These are phyloP conservation scores for Serilophus lunatus DNA, from an alignment of 2,113 vertebrate species.

Conservation along the genomic window DNA sequence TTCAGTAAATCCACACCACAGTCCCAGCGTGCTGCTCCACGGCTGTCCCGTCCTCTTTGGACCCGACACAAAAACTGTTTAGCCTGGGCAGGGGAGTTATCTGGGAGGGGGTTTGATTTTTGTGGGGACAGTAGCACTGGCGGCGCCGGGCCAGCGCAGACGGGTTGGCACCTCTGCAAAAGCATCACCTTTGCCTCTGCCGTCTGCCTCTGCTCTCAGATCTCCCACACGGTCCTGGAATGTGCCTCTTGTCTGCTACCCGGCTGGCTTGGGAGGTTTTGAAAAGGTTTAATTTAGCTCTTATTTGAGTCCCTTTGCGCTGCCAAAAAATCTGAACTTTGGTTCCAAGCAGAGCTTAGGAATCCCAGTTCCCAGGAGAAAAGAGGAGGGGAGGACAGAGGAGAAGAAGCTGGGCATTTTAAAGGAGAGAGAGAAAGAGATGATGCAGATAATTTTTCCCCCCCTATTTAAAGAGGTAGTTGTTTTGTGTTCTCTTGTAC, in stretches of 20 bases:
- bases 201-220: constrained; percentile 14
- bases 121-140: neutral
- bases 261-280: constrained; percentile 21
- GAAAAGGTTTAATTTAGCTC: constrained; percentile 59
- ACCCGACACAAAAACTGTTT: neutral
- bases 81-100: neutral
- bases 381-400: neutral
- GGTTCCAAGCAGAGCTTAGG: constrained; percentile 40
- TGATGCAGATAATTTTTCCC: neutral
- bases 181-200: constrained; percentile 52
- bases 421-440: neutral
- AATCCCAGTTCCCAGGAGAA: constrained; percentile 45
- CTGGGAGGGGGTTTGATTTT: neutral
- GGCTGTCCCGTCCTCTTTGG: neutral
- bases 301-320: neutral
- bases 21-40: neutral
- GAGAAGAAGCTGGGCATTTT: neutral
- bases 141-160: neutral
- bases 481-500: neutral
- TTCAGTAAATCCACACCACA: neutral
- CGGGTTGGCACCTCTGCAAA: constrained; percentile 10
- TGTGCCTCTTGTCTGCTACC: constrained; percentile 60
- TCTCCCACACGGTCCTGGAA: constrained; percentile 49
- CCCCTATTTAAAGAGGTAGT: neutral
- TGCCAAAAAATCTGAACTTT: constrained; percentile 56